Base-by-base conservation (phyloP, 2,888 invertebrate genomes). In the Tipula helvola region DNA sequence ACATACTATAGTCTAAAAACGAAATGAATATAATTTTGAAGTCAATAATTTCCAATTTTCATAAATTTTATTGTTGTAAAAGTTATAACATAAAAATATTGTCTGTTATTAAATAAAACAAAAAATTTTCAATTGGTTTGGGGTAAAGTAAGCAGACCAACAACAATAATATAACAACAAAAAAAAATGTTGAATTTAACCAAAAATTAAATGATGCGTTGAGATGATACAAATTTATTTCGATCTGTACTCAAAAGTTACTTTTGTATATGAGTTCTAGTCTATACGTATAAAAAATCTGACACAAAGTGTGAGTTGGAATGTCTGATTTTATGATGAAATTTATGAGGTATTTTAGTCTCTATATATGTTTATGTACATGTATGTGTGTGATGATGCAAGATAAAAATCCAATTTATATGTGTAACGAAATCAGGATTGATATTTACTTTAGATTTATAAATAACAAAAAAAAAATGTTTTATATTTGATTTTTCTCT, bases 21-120 rank as follows among this genome's bases (percentile, higher is more conserved):
- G 28, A 71, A 71, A 71, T 71, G 71, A 71, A 71, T 71, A 71
- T 71, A 28, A 71, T 71, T 71, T 71, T 71, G 71, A 71, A 71
- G 71, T 71, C 71, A 71, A 71, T 71, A 71, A 71, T 71, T 71
- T 71, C 71, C 71, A 71, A 71, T 71, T 71, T 71, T 71, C 71
- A 28, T 71, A 71, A 71, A 71, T 71, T 71, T 71, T 71, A 71
- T 71, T 71, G 71, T 71, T 71, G 71, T 71, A 71, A 71, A 28
- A 71, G 28, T 71, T 71, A 71, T 28, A 3, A 28, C 18, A 71
- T 71, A 71, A 71, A 71, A 71, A 71, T 71, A 71, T 28, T 71
- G 10, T 28, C 28, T 71, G 28, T 52, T 52, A 52, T 71, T 71
- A 71, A 71, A 71, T 71, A 71, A 57, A 57, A 57, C 41, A 28